A percentile compares a stretch with the other conserved stretches of the same genome.
These are phyloP conservation scores for Zootermopsis nevadensis DNA, from an alignment of 2,888 invertebrate genomes.

Conservation along the genomic window DNA sequence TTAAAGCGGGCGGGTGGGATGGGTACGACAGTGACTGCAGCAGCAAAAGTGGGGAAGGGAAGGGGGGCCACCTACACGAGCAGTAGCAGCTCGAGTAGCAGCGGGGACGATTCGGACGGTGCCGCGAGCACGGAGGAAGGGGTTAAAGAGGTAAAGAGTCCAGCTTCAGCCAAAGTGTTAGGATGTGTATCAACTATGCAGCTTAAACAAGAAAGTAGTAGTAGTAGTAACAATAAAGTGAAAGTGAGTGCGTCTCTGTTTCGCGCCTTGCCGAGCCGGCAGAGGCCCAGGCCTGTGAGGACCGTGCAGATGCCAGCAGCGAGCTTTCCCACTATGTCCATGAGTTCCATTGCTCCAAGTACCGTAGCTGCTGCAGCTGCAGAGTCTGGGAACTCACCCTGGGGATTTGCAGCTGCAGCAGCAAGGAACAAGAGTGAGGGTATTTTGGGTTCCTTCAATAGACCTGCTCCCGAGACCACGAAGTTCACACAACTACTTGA, in stretches of 20 bases:
- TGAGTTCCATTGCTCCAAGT: slow-evolving; percentile 16
- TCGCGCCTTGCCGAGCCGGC: slow-evolving; percentile 29
- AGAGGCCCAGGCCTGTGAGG: slow-evolving; percentile 26
- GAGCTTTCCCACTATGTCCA: slow-evolving; percentile 6
- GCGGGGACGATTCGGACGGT: slow-evolving; percentile 42
- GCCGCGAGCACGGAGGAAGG: slow-evolving; percentile 44
- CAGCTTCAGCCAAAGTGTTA: slow-evolving; percentile 40
- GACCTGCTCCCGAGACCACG: background rate
- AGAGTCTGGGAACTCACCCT: slow-evolving; percentile 59
- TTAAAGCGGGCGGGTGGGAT: slow-evolving; percentile 54
- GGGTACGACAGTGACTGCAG: slow-evolving; percentile 47
- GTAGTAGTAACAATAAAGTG: slow-evolving; percentile 32
- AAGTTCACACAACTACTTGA: slow-evolving; percentile 34
- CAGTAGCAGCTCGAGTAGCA: slow-evolving; percentile 54
- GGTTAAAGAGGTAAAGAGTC: slow-evolving; percentile 38
- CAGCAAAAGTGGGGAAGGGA: slow-evolving; percentile 36
- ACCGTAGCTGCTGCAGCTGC: slow-evolving; percentile 31
- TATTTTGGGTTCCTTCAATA: slow-evolving; percentile 27
- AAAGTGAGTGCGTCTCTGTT: slow-evolving; percentile 49
- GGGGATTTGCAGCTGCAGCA: slow-evolving; percentile 73
- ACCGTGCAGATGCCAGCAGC: background rate
- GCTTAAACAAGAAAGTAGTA: slow-evolving; percentile 28
- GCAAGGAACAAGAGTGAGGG: slow-evolving; percentile 56
- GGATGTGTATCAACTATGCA: slow-evolving; percentile 22
- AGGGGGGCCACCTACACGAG: slow-evolving; percentile 37